Evolutionary conservation across 2,113 vertebrate species (phyloP).

Genomic region (Dicaeum eximium): DNA sequence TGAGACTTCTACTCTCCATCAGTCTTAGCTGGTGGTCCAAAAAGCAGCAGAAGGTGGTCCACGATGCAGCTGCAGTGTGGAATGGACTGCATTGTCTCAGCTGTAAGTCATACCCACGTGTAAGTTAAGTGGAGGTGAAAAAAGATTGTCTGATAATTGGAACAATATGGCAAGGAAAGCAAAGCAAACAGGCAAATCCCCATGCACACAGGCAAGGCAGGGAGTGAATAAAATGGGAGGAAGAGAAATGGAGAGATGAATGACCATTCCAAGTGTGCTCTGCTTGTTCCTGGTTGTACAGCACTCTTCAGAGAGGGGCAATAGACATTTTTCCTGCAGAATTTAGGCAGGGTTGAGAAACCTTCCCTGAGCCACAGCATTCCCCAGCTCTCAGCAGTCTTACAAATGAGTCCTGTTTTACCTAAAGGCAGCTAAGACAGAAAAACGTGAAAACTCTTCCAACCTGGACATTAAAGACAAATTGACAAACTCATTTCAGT

Average conservation of each 20-base stretch:
- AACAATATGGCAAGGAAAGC: constrained; percentile 3
- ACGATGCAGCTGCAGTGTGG: background rate
- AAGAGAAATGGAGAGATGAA: background rate
- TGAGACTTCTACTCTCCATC: background rate
- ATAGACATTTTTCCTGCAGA: background rate
- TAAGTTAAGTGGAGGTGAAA: constrained; percentile 22
- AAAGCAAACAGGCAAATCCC: constrained; percentile 17
- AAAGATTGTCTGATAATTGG: constrained; percentile 23
- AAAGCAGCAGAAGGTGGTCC: constrained; percentile 15
- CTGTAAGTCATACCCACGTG: background rate
- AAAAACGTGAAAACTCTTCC: background rate
- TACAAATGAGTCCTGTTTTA: background rate
- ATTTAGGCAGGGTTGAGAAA: background rate
- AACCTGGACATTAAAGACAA: background rate
- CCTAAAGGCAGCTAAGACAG: background rate
- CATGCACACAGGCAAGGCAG: background rate
- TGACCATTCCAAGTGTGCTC: background rate
- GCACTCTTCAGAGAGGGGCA: background rate
- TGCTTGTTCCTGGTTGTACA: background rate
- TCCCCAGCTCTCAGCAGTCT: background rate
- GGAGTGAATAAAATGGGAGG: background rate
- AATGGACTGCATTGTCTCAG: background rate
- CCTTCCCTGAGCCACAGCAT: background rate
- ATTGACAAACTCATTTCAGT: background rate
- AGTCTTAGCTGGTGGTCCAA: constrained; percentile 23